Evolutionary conservation across 2,113 vertebrate species (phyloP).

Genomic region (Ptyas mucosa): DNA sequence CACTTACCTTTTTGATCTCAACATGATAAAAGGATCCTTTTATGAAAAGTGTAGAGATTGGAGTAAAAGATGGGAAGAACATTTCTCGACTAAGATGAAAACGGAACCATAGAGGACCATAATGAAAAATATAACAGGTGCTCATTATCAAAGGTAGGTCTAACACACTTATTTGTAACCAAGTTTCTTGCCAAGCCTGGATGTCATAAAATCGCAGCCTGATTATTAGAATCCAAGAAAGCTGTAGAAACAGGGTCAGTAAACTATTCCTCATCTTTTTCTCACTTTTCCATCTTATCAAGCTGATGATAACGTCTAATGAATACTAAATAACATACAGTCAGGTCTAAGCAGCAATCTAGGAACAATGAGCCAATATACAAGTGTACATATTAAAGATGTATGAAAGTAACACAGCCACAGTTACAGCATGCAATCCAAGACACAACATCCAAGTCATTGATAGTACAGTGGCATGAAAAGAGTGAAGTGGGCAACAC

Average conservation of each 20-base stretch:
- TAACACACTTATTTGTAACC: background rate
- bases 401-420: background rate
- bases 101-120: background rate
- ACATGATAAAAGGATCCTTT: background rate
- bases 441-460: background rate
- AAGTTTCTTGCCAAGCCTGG: background rate
- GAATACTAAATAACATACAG: background rate
- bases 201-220: background rate
- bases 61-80: background rate
- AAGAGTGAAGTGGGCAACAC: background rate
- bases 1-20: background rate
- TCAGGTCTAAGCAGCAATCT: background rate
- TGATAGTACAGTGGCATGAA: background rate
- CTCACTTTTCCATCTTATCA: background rate
- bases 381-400: background rate
- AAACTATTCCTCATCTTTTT: background rate
- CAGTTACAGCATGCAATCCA: background rate
- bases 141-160: background rate
- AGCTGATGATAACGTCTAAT: background rate
- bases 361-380: background rate
- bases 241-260: background rate
- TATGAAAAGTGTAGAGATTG: background rate
- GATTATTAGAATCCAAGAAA: background rate
- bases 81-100: background rate
- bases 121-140: background rate